phyloP scores from a whole-genome alignment of 1,140 invertebrate species.

The Trachymyrmex cornetzi region DNA sequence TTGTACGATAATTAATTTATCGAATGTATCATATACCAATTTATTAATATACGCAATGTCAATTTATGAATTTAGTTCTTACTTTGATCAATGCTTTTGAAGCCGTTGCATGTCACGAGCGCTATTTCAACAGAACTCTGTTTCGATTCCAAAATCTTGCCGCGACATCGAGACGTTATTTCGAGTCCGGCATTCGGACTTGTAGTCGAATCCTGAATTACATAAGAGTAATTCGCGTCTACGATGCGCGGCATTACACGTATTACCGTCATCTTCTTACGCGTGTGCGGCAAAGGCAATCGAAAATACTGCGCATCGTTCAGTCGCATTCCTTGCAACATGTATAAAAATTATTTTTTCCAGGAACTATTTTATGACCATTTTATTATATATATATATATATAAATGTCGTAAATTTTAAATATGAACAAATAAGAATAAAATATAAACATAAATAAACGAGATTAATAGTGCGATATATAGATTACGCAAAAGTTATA shows the following conservation, averaged over 20 bases:
- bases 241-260: constrained; percentile 63
- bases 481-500: neutral
- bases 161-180: neutral
- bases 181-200: neutral
- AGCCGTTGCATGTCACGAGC: constrained; percentile 29
- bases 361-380: neutral
- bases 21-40: neutral
- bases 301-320: constrained; percentile 75
- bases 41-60: neutral
- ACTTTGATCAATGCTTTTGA: constrained; percentile 16
- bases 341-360: neutral
- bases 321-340: constrained; percentile 55
- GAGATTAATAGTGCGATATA: neutral
- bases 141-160: constrained; percentile 54
- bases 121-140: constrained; percentile 74
- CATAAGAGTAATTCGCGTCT: neutral
- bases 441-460: constrained; percentile 1
- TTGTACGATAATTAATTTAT: neutral
- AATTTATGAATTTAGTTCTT: constrained; percentile 6
- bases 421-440: neutral
- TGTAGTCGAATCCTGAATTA: neutral
- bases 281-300: constrained; percentile 62
- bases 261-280: constrained; percentile 73
- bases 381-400: neutral
- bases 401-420: no score